Base-by-base conservation (phyloP, 2,113 vertebrate species). In the Euleptes europaea region DNA sequence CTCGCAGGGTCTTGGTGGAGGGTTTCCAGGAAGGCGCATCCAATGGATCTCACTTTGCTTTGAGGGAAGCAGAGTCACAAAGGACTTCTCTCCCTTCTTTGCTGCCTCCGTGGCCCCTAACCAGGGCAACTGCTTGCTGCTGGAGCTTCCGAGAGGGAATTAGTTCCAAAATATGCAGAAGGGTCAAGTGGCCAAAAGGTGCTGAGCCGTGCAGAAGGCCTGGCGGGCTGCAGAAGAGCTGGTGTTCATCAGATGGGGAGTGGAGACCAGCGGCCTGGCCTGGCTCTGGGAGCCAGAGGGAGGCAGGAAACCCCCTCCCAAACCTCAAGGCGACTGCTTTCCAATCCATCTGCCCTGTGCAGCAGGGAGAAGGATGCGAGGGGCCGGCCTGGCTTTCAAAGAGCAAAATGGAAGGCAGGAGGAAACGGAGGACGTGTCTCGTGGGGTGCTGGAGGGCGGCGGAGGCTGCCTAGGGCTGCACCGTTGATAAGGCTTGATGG, bases 181-280 rank as follows among this genome's bases (percentile, higher is more conserved):
- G 97, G 97, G 98, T 98, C 97, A 98, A 97, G 94, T 97, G 96
- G 97, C 96, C 96, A 96, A 97, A 98, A 98, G n/a, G 96, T 97
- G 97, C 97, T 98, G 97, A 98, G 97, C 97, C 96, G 97, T 97
- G 97, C 95, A 97, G 96, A 98, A 97, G 97, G 97, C 94, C 90
- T 97, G 97, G 97, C 96, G 98, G 97, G 97, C 96, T 96, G 95
- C 88, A 92, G 95, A 96, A 97, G 97, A 98, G 96, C 96, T 95
- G 95, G 97, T 97, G 96, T 97, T 98, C 98, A 98, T 98, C 97
- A 97, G 98, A 98, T 97, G 97, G 97, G 95, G 97, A 96, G 97
- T 97, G 97, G 95, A 94, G 96, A 97, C 96, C 95, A 97, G 95
- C 96, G 96, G 96, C 91, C 94, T 93, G 94, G 95, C 97, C 97